A percentile compares a stretch with the other conserved stretches of the same genome.
Evolutionary conservation across 2,888 invertebrate species (phyloP).

Genomic region (Odontocolon sp.): DNA sequence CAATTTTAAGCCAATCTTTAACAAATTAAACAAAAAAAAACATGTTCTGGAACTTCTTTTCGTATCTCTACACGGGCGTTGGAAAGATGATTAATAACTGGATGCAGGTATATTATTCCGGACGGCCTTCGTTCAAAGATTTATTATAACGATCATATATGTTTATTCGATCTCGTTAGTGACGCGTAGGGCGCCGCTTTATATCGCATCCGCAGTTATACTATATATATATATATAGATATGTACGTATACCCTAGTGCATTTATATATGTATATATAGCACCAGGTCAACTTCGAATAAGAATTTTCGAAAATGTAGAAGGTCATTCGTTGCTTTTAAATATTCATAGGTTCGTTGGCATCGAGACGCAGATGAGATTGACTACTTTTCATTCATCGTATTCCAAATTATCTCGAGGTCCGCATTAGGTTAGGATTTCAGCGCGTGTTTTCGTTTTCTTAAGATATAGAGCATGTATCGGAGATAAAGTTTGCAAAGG

Average conservation of each 20-base stretch:
- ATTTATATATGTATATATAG: too few relatives aligned
- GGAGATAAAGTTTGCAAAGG: too few relatives aligned
- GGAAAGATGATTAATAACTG: conserved; percentile 62
- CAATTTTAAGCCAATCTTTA: not conserved
- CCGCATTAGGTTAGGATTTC: conserved; percentile 32
- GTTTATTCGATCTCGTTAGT: not conserved
- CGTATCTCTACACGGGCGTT: conserved; percentile 63
- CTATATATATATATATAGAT: not conserved
- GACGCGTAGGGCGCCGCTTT: not conserved
- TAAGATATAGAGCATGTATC: too few relatives aligned
- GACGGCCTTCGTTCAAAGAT: conserved; percentile 29
- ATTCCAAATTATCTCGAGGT: not conserved
- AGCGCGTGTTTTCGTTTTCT: not conserved
- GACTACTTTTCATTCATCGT: conserved; percentile 1
- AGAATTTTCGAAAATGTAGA: conserved; percentile 9
- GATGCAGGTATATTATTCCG: conserved; percentile 63
- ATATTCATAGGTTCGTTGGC: conserved; percentile 24
- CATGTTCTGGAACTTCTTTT: conserved; percentile 71
- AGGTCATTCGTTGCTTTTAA: not conserved
- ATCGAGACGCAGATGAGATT: not conserved
- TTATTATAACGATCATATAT: conserved; percentile 12
- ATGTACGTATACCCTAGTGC: too few relatives aligned
- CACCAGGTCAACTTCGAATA: too few relatives aligned
- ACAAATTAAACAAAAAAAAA: conserved; percentile 13
- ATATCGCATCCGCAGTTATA: not conserved